A percentile compares a stretch with the other conserved stretches of the same genome.
These are phyloP conservation scores for Odocoileus hemionus DNA, from an alignment of 2,113 vertebrate species.

Conservation along the genomic window DNA sequence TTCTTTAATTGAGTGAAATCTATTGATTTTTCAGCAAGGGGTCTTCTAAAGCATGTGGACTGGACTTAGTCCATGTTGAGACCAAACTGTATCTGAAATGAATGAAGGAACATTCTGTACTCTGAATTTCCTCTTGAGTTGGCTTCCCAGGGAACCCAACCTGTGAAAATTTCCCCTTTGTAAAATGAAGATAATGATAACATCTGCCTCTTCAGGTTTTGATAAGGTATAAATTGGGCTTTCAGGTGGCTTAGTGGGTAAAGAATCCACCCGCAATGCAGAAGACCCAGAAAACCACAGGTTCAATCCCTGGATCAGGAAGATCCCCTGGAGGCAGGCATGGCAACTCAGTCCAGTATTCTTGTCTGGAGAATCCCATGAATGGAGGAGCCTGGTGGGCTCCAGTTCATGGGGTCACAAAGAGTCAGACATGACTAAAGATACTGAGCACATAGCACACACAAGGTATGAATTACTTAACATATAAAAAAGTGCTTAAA, in stretches of 20 bases:
- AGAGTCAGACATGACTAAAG: not conserved
- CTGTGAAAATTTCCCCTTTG: not conserved
- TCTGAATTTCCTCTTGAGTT: not conserved
- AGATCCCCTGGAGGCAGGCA: not conserved
- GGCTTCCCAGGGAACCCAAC: not conserved
- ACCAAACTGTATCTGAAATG: not conserved
- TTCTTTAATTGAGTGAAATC: conserved; percentile 6
- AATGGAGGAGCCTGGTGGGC: not conserved
- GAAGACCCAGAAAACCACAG: not conserved
- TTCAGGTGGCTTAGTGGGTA: not conserved
- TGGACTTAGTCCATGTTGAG: not conserved
- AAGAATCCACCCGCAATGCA: not conserved
- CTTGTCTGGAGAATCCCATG: not conserved
- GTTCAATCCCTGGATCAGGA: not conserved
- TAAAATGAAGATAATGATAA: not conserved
- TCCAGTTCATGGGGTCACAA: not conserved
- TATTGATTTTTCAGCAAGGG: not conserved
- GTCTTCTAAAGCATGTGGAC: not conserved
- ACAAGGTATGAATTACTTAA: not conserved
- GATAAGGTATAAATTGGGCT: not conserved
- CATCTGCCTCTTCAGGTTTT: not conserved
- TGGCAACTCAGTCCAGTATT: not conserved
- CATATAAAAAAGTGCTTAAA: not conserved
- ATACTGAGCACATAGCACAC: not conserved
- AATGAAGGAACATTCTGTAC: not conserved